Percentiles rank a stretch among this genome's conserved stretches.
These are phyloP conservation scores for Cantharis rufa DNA, from an alignment of 2,888 invertebrate genomes.

Conservation along the genomic window DNA sequence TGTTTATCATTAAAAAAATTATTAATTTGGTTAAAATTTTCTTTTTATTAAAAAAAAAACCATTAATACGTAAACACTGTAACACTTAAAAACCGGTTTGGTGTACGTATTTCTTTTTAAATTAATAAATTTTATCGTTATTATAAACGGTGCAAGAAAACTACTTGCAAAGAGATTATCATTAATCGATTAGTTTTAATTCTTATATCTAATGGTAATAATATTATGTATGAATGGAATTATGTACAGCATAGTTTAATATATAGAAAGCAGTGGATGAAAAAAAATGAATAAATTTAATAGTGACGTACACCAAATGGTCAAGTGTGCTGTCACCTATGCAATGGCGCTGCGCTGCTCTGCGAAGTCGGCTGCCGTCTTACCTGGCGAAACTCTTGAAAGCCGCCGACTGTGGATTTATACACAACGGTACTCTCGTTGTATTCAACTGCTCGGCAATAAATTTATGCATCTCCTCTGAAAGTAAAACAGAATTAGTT, in stretches of 20 bases:
- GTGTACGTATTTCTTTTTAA: conserved; percentile 44
- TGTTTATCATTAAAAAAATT: conserved; percentile 29
- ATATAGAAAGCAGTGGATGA: background rate
- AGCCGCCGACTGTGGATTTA: conserved; percentile 99
- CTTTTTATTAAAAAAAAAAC: conserved; percentile 24
- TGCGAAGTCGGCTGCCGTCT: conserved; percentile 59
- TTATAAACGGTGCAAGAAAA: background rate
- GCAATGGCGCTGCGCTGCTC: conserved; percentile 59
- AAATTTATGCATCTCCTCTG: conserved; percentile 99
- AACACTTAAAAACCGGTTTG: conserved; percentile 49
- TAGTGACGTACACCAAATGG: conserved; percentile 51
- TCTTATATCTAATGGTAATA: background rate
- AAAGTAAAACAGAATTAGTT: conserved; percentile 48
- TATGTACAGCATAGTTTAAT: conserved; percentile 5
- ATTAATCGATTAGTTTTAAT: background rate
- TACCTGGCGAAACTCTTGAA: conserved; percentile 99
- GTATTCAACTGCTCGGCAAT: conserved; percentile 96
- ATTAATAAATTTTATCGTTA: background rate
- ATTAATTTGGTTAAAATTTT: conserved; percentile 27
- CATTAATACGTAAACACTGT: conserved; percentile 41
- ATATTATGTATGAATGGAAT: background rate
- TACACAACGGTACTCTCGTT: conserved; percentile 96
- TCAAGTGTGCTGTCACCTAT: conserved; percentile 56
- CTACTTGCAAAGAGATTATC: background rate
- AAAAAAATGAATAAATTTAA: conserved; percentile 9